Conservation (phyloP, 2,888 invertebrate genomes). For the Caenorhabditis doughertyi region DNA sequence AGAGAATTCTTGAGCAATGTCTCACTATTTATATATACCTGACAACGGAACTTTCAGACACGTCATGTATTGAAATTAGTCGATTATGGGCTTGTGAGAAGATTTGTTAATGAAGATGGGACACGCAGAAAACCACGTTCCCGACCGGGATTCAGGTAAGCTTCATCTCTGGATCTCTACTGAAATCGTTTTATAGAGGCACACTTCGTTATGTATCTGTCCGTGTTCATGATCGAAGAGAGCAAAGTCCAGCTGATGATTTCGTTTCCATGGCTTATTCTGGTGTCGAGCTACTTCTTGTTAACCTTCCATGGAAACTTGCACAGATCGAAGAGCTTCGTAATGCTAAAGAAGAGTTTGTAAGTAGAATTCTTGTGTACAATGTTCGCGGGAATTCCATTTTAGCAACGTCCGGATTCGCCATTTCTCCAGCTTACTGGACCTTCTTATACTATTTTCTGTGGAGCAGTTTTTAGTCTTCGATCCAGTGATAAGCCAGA, state of each 20-base stretch:
- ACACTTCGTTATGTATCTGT: slow-evolving; percentile 78
- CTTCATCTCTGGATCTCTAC: not conserved
- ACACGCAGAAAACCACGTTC: slow-evolving; percentile 55
- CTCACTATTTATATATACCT: not conserved
- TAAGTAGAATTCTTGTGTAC: slow-evolving; percentile 22
- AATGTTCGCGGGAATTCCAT: too few species aligned
- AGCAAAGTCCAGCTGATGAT: slow-evolving; percentile 73
- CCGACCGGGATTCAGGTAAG: slow-evolving; percentile 55
- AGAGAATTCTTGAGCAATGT: slow-evolving; percentile 11
- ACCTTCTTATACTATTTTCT: slow-evolving; percentile 45
- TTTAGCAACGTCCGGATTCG: slow-evolving; percentile 49
- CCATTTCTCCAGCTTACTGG: slow-evolving; percentile 47
- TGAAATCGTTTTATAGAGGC: slow-evolving; percentile 67
- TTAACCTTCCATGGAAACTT: slow-evolving; percentile 72
- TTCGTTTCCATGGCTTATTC: slow-evolving; percentile 71
- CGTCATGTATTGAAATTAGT: slow-evolving; percentile 67
- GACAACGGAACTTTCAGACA: slow-evolving; percentile 46
- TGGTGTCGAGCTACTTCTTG: slow-evolving; percentile 67
- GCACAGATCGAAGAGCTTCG: slow-evolving; percentile 59
- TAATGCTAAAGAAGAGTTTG: slow-evolving; percentile 68
- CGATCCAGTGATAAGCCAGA: slow-evolving; percentile 70
- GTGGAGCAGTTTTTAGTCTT: slow-evolving; percentile 69
- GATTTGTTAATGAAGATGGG: slow-evolving; percentile 68
- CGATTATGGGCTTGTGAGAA: slow-evolving; percentile 73
- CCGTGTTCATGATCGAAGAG: slow-evolving; percentile 68